Evolutionary conservation across 1,140 invertebrate genomes (phyloP).

Genomic region (Euglossa dilemma): DNA sequence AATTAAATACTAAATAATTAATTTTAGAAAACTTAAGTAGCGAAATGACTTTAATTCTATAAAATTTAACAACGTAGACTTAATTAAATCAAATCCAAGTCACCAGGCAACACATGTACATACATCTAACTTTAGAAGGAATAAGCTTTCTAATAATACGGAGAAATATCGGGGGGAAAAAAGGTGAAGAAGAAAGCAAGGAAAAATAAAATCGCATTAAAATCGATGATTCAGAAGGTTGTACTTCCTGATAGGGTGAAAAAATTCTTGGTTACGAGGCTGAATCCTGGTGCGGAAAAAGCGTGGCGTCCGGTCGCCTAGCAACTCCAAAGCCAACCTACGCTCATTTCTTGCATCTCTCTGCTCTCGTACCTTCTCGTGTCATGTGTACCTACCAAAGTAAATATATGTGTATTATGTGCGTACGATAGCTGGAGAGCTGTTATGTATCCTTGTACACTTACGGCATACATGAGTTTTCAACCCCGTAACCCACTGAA

Average conservation of each 20-base stretch:
- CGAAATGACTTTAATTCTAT: too few relatives aligned
- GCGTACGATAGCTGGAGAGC: background rate
- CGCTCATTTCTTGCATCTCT: background rate
- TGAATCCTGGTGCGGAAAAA: background rate
- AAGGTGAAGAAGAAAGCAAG: too few relatives aligned
- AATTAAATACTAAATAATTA: too few relatives aligned
- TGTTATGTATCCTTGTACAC: background rate
- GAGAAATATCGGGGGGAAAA: too few relatives aligned
- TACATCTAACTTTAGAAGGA: too few relatives aligned
- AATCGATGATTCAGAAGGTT: too few relatives aligned
- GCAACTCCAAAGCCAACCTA: constrained; percentile 1
- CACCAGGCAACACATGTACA: too few relatives aligned
- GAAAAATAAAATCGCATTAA: too few relatives aligned
- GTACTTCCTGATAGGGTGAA: background rate
- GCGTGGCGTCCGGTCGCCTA: background rate
- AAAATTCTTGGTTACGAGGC: background rate
- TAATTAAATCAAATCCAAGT: too few relatives aligned
- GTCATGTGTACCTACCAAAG: background rate
- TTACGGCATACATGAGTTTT: background rate
- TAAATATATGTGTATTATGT: background rate
- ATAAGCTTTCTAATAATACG: too few relatives aligned
- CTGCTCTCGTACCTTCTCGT: background rate
- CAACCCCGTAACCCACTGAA: background rate
- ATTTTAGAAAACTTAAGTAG: too few relatives aligned
- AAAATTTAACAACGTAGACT: too few relatives aligned